A percentile compares a stretch with the other conserved stretches of the same genome.
Conservation (phyloP, 92 coral and sea anemone species). For the Diadumene lineata region DNA sequence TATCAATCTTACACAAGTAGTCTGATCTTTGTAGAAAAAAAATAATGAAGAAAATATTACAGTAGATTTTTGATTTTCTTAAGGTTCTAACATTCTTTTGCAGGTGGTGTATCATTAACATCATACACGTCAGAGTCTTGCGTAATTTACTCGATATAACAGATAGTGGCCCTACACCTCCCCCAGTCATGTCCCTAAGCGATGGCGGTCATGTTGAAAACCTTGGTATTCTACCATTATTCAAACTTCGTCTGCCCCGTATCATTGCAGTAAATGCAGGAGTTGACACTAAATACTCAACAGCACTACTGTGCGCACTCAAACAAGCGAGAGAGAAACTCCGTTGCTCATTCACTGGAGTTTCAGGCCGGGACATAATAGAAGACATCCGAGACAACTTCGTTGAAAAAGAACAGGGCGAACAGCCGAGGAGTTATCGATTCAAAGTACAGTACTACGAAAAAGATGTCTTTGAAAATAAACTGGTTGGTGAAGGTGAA, state of each 20-base stretch:
- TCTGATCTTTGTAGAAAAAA: background rate
- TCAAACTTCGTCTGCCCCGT: constrained; percentile 55
- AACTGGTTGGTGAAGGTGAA: constrained; percentile 77
- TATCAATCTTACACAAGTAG: background rate
- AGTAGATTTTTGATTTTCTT: background rate
- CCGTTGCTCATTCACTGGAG: constrained; percentile 73
- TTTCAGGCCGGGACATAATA: constrained; percentile 71
- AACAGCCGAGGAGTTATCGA: constrained; percentile 81
- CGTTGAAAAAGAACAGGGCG: constrained; percentile 53
- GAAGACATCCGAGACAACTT: constrained; percentile 70
- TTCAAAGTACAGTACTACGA: constrained; percentile 82
- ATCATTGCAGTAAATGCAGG: constrained; percentile 76
- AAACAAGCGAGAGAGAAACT: constrained; percentile 72
- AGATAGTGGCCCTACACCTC: constrained; percentile 76
- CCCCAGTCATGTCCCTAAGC: constrained; percentile 63
- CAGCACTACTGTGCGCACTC: constrained; percentile 36
- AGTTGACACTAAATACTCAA: constrained; percentile 12
- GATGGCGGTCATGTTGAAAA: constrained; percentile 92
- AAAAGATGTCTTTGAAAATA: constrained; percentile 13
- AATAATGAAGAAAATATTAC: background rate
- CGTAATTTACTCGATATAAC: constrained; percentile 58
- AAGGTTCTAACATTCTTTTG: background rate
- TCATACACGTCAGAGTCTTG: constrained; percentile 74
- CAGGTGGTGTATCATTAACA: constrained; percentile 81
- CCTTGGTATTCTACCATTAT: constrained; percentile 64